Conservation (phyloP, 2,113 vertebrate species). For the Globicephala melas region DNA sequence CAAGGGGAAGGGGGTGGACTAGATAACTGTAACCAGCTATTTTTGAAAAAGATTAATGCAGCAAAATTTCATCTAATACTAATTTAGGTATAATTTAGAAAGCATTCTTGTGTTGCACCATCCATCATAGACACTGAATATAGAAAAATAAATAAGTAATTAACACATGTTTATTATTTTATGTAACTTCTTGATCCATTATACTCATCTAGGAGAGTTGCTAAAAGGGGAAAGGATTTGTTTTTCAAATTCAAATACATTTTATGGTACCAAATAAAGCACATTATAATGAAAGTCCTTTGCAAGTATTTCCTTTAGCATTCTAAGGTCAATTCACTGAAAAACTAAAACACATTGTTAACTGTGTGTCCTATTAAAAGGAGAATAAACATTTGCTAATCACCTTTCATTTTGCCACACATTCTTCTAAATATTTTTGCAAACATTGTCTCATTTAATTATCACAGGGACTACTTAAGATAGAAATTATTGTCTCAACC, state of each 20-base stretch:
- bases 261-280: background rate
- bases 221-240: background rate
- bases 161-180: conserved; percentile 73
- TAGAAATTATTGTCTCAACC: background rate
- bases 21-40: conserved; percentile 29
- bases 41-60: conserved; percentile 72
- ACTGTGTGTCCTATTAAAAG: background rate
- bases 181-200: conserved; percentile 57
- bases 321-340: background rate
- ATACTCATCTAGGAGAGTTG: conserved; percentile 12
- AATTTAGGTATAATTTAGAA: conserved; percentile 73
- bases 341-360: background rate
- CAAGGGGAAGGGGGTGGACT: background rate
- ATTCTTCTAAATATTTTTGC: background rate
- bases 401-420: background rate
- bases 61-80: conserved; percentile 60
- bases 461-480: background rate
- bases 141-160: conserved; percentile 67
- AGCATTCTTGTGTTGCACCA: conserved; percentile 67
- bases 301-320: background rate
- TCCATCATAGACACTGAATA: conserved; percentile 51
- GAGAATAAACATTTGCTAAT: background rate
- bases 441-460: background rate
- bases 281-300: background rate
- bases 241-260: background rate